Evolutionary conservation across 2,888 invertebrate species (phyloP), one percentile per base, ranked within the genome.

Genomic region (Sphaerophoria rueppellii): DNA sequence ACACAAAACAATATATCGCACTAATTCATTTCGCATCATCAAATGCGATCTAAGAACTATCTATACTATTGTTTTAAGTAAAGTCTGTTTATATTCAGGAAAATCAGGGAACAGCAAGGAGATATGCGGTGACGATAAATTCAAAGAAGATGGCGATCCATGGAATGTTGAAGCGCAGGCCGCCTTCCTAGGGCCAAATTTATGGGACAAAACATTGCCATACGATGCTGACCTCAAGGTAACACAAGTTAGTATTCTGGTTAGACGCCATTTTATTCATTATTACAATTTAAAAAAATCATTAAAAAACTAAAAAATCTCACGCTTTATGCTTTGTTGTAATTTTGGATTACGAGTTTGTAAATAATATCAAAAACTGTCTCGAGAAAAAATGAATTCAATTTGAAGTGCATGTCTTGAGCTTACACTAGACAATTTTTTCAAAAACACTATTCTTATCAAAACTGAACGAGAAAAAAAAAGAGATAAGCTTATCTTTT

Each of bases 211-310:
- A 93, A 96, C 97, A 89, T 93, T 96, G 91, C 95, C 96, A 89
- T 97, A 97, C 92, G 97, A 97, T 93, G 96, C 97, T 92, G 97
- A 98, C 94, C 96, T 98, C 94, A 98, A 98, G 96, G 97, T 97
- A 95, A 94, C 93, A 93, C 93, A 94, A 94, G 94, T 94, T 94
- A 94, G 93, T 93, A 93, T 90, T 91, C 90, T 90, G 89, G 82
- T 87, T 87, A 83, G 73, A 81, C 67, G 78, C 73, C 78, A 82
- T 79, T 86, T 86, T 54, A 50, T 54, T 57, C 57, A 60, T 81
- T 80, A 76, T 76, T 43, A 58, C 24, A 58, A 60, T n/a, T n/a
- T n/a, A 74, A 81, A 43, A 40, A 24, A 70, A 65, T 37, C 58
- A 52, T 65, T 43, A 35, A 35, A 72, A 72, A 40, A 40, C 48